These are phyloP conservation scores for Oophaga pumilio DNA, from an alignment of 2,113 vertebrate genomes.

Conservation along the genomic window DNA sequence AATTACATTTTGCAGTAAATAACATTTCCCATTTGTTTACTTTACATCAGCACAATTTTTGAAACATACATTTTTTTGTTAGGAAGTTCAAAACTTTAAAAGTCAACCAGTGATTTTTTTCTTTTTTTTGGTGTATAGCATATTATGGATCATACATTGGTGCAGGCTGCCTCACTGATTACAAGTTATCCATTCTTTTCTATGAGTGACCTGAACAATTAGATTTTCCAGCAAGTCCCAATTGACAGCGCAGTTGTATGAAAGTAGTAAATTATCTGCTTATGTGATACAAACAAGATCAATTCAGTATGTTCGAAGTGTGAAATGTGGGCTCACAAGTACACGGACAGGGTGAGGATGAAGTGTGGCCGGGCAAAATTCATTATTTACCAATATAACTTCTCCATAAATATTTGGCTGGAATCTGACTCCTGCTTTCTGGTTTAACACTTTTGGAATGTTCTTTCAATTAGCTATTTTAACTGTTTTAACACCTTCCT, in stretches of 20 bases:
- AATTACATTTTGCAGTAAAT: too few species aligned
- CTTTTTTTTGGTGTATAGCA: too few species aligned
- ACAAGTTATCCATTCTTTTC: slow-evolving; percentile 4
- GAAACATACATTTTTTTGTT: too few species aligned
- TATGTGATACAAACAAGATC: slow-evolving; percentile 46
- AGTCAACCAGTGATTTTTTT: too few species aligned
- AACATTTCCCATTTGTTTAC: too few species aligned
- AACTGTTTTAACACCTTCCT: slow-evolving; percentile 39
- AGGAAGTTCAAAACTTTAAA: too few species aligned
- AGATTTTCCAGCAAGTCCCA: slow-evolving; percentile 36
- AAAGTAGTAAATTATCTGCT: slow-evolving; percentile 27
- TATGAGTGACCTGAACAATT: slow-evolving; percentile 24
- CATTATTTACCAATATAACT: slow-evolving; percentile 51
- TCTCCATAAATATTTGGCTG: slow-evolving; percentile 20
- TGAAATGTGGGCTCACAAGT: slow-evolving; percentile 19
- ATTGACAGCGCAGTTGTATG: slow-evolving; percentile 16
- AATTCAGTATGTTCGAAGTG: slow-evolving; percentile 40
- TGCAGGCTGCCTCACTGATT: neutral
- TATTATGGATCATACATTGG: neutral
- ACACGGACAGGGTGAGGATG: slow-evolving; percentile 28
- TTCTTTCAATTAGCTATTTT: slow-evolving; percentile 30
- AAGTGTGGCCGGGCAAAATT: slow-evolving; percentile 12
- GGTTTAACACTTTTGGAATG: slow-evolving; percentile 7
- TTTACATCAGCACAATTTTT: too few species aligned
- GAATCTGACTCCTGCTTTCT: neutral